A percentile compares a stretch with the other conserved stretches of the same genome.
These are phyloP conservation scores for Brenthis daphne DNA, from an alignment of 2,888 invertebrate genomes.

Conservation along the genomic window DNA sequence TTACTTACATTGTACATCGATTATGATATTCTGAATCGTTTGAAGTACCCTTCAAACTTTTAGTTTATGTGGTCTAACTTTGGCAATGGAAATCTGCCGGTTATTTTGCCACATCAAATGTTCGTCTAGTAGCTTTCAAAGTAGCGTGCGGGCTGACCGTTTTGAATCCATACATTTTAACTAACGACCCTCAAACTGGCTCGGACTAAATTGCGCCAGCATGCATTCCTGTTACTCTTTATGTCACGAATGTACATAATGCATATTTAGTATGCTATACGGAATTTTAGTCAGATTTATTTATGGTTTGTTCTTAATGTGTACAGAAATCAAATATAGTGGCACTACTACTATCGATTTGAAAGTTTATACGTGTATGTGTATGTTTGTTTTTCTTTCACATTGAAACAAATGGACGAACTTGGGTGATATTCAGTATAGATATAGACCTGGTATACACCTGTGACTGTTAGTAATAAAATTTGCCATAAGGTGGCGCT, in stretches of 20 bases:
- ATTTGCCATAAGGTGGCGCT: too few species aligned
- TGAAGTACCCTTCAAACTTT: slow-evolving; percentile 9
- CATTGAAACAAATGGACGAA: too few species aligned
- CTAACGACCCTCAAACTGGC: slow-evolving; percentile 21
- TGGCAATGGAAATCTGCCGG: slow-evolving; percentile 20
- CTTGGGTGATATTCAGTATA: too few species aligned
- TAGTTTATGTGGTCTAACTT: not conserved
- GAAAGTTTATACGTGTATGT: too few species aligned
- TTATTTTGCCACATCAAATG: slow-evolving; percentile 24
- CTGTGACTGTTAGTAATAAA: too few species aligned
- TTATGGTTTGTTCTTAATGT: too few species aligned
- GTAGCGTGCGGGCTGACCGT: slow-evolving; percentile 28
- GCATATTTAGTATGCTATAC: not conserved
- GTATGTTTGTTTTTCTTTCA: too few species aligned
- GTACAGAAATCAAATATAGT: too few species aligned
- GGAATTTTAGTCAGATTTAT: not conserved
- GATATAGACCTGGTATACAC: too few species aligned
- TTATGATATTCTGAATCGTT: slow-evolving; percentile 8
- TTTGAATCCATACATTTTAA: slow-evolving; percentile 20
- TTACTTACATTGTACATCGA: slow-evolving; percentile 14
- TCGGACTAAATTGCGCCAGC: slow-evolving; percentile 14
- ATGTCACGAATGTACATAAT: slow-evolving; percentile 1
- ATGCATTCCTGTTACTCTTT: slow-evolving; percentile 23
- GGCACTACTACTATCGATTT: too few species aligned
- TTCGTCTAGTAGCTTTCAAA: slow-evolving; percentile 20